Conservation (phyloP, 2,888 invertebrate genomes). For the Platynereis dumerilii region DNA sequence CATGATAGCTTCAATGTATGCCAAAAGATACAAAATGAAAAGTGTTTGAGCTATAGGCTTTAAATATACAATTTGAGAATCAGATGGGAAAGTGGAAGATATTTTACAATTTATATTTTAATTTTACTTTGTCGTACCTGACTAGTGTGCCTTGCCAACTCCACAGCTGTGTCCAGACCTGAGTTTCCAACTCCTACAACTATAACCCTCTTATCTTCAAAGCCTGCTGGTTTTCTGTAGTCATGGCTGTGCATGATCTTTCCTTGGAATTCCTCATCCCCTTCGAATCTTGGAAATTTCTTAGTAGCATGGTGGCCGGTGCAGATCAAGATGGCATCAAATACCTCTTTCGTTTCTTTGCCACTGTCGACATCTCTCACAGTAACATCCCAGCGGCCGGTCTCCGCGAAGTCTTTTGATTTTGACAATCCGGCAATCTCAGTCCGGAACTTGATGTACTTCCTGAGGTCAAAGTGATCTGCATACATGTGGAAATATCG, state of each 20-base stretch:
- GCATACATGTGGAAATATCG: constrained; percentile 34
- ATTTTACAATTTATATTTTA: too few relatives aligned
- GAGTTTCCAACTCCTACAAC: constrained; percentile 67
- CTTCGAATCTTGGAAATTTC: constrained; percentile 44
- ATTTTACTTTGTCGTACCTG: too few relatives aligned
- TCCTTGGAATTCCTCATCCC: constrained; percentile 48
- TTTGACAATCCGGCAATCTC: constrained; percentile 41
- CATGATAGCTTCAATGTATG: too few relatives aligned
- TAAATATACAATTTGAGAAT: too few relatives aligned
- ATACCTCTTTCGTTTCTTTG: constrained; percentile 39
- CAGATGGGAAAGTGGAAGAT: too few relatives aligned
- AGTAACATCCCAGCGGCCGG: constrained; percentile 55
- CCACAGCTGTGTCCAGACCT: constrained; percentile 64
- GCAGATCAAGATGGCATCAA: constrained; percentile 55
- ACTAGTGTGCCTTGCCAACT: constrained; percentile 49
- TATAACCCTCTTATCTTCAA: constrained; percentile 59
- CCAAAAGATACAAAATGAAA: too few relatives aligned
- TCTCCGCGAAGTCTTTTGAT: constrained; percentile 44
- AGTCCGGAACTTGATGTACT: constrained; percentile 52
- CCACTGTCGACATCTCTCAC: constrained; percentile 46
- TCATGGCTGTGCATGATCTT: constrained; percentile 51
- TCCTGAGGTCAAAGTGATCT: constrained; percentile 49
- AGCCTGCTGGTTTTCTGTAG: constrained; percentile 47
- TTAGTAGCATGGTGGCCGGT: constrained; percentile 48
- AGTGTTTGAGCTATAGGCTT: too few relatives aligned